Evolutionary conservation across 2,888 invertebrate species (phyloP).

Genomic region (Norana najaformis): DNA sequence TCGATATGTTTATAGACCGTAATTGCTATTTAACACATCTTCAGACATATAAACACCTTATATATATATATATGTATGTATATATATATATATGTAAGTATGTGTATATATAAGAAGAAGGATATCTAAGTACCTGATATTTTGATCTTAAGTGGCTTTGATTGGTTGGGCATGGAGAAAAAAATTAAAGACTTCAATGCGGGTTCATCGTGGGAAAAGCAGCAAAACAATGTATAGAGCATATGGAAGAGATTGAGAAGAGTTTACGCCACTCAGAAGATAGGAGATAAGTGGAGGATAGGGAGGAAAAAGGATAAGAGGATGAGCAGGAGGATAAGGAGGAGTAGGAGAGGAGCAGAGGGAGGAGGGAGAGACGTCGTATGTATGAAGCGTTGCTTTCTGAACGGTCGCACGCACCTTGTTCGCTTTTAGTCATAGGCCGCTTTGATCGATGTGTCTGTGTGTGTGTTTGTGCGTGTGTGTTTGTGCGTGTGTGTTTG

Average conservation of each 20-base stretch:
- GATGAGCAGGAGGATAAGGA: constrained; percentile 35
- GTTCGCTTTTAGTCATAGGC: not conserved
- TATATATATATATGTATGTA: constrained; percentile 14
- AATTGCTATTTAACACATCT: not conserved
- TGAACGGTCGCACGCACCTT: constrained; percentile 24
- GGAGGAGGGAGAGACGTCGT: constrained; percentile 27
- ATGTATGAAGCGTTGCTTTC: constrained; percentile 22
- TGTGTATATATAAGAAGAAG: not conserved
- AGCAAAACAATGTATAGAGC: not conserved
- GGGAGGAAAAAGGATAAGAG: constrained; percentile 29
- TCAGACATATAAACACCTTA: not conserved
- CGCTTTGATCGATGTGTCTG: not conserved
- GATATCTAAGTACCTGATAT: not conserved
- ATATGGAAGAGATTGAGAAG: constrained; percentile 13
- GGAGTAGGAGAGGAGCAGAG: not conserved
- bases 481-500: not conserved
- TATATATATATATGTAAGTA: not conserved
- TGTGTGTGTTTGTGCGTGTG: not conserved
- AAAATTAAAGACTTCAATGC: not conserved
- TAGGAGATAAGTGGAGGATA: constrained; percentile 26
- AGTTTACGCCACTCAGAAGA: not conserved
- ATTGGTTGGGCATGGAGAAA: not conserved
- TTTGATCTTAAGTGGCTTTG: not conserved
- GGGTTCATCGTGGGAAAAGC: not conserved
- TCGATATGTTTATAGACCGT: constrained; percentile 13